Percentiles rank a stretch among this genome's conserved stretches.
These are phyloP conservation scores for Poeciliopsis turneri DNA, from an alignment of 2,797 vertebrate genomes.

Conservation along the genomic window DNA sequence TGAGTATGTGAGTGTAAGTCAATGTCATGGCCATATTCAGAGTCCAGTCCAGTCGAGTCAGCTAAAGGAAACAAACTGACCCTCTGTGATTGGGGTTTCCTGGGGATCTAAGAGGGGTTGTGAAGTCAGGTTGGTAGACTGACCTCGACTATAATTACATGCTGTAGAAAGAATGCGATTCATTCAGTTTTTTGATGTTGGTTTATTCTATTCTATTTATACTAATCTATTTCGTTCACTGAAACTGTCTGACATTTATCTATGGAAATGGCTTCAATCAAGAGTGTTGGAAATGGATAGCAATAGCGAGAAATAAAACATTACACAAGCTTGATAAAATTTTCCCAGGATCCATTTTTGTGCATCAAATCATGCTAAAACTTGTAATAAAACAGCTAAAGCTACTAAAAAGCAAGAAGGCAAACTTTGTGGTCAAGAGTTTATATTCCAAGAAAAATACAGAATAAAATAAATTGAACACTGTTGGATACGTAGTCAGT, in stretches of 20 bases:
- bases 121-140: slow-evolving; percentile 3
- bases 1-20: slow-evolving; percentile 10
- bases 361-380: background rate
- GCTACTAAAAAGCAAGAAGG: background rate
- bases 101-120: background rate
- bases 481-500: background rate
- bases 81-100: background rate
- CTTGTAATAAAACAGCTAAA: background rate
- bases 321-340: background rate
- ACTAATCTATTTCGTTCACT: background rate
- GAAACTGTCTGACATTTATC: background rate
- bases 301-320: background rate
- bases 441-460: background rate
- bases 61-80: background rate
- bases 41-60: slow-evolving; percentile 2
- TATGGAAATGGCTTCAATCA: background rate
- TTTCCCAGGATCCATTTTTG: background rate
- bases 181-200: background rate
- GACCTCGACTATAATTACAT: background rate
- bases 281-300: background rate
- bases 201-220: background rate
- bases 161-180: background rate
- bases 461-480: background rate
- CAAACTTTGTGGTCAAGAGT: background rate
- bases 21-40: slow-evolving; percentile 18